Evolutionary conservation across 64 coral and sea anemone genomes (phyloP).

Genomic region (Cladopsammia gracilis): DNA sequence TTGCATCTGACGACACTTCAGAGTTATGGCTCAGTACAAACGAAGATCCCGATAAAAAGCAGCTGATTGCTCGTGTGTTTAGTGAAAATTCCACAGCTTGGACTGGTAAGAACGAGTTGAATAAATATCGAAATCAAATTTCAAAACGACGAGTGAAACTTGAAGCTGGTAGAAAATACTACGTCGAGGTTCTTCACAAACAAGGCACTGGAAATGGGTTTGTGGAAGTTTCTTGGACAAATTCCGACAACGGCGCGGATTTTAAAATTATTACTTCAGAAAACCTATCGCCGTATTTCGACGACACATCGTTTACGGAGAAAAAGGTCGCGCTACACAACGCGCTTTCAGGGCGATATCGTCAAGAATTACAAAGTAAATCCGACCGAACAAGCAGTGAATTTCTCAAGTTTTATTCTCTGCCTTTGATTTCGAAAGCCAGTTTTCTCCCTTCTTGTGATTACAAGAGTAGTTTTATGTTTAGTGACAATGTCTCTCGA

Average conservation of each 20-base stretch:
- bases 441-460: conserved; percentile 4
- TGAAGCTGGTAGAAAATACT: conserved; percentile 51
- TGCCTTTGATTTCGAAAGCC: not conserved
- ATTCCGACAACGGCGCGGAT: not conserved
- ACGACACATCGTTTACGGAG: too few relatives aligned
- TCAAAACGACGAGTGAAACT: conserved; percentile 18
- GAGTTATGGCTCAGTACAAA: conserved; percentile 79
- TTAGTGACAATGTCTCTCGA: not conserved
- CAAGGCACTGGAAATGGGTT: conserved; percentile 1
- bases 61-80: conserved; percentile 59
- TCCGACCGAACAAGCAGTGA: not conserved
- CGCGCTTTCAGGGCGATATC: not conserved
- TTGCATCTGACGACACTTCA: conserved; percentile 73
- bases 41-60: conserved; percentile 49
- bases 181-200: conserved; percentile 65
- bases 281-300: not conserved
- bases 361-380: not conserved
- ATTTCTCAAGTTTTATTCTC: not conserved
- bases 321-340: not conserved
- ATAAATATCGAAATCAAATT: conserved; percentile 58
- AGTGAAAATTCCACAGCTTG: not conserved
- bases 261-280: conserved; percentile 4
- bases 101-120: conserved; percentile 31
- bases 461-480: not conserved
- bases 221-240: conserved; percentile 21